phyloP scores from a whole-genome alignment of 2,113 vertebrate genomes.

The Phalacrocorax pelagicus region DNA sequence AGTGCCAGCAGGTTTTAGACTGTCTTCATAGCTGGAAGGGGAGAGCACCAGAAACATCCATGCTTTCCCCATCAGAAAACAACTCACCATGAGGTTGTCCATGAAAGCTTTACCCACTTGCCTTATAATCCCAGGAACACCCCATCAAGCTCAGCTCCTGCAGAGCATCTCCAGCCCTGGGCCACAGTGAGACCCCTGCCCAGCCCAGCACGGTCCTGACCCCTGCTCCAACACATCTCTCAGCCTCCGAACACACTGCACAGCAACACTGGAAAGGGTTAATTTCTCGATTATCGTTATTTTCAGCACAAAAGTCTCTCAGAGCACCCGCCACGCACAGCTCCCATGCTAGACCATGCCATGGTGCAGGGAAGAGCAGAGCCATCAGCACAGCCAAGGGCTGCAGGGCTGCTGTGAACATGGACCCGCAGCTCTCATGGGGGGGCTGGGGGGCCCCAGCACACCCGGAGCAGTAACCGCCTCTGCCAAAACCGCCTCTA shows the following conservation, averaged over 20 bases:
- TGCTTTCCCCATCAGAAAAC: not conserved
- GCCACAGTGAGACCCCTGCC: not conserved
- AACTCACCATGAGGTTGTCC: not conserved
- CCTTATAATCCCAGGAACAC: not conserved
- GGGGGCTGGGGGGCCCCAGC: too few relatives aligned
- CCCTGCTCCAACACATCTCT: not conserved
- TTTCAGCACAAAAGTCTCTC: not conserved
- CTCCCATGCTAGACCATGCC: not conserved
- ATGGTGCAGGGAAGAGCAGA: not conserved
- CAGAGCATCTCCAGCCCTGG: not conserved
- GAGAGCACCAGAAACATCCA: not conserved
- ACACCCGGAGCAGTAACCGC: not conserved
- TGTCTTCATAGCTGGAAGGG: not conserved
- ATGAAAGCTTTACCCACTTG: not conserved
- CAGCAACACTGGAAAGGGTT: too few relatives aligned
- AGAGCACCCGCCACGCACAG: too few relatives aligned
- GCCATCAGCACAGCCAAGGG: not conserved
- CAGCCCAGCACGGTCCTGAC: not conserved
- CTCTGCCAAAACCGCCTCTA: not conserved
- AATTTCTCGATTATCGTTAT: too few relatives aligned
- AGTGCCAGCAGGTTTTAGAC: not conserved
- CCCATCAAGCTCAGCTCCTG: not conserved
- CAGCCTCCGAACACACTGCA: not conserved
- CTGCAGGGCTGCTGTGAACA: not conserved
- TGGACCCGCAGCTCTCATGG: rapidly evolving